phyloP scores from a whole-genome alignment of 2,797 vertebrate species.

The Takifugu rubripes region DNA sequence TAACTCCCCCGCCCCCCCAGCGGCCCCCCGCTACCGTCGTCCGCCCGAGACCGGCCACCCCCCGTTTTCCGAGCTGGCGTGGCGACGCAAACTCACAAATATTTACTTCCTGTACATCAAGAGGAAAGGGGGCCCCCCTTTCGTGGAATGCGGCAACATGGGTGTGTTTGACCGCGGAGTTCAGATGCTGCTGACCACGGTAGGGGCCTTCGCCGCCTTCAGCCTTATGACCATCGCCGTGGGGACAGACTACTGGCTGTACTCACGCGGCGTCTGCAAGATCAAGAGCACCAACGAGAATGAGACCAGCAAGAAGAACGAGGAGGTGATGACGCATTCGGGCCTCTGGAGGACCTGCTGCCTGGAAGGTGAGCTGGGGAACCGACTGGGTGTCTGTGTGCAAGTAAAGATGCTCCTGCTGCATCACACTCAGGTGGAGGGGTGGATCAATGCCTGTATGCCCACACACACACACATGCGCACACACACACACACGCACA shows the following conservation, averaged over 20 bases:
- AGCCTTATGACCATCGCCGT: conserved; percentile 99
- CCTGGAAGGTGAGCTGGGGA: conserved; percentile 85
- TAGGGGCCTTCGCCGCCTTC: conserved; percentile 98
- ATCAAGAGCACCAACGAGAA: conserved; percentile 94
- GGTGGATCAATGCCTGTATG: conserved; percentile 19
- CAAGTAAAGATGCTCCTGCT: conserved; percentile 9
- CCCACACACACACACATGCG: conserved; percentile 42
- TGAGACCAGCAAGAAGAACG: conserved; percentile 98
- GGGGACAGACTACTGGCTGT: conserved; percentile 98
- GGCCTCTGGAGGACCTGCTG: conserved; percentile 99
- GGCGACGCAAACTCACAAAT: conserved; percentile 77
- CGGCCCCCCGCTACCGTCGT: conserved; percentile 51
- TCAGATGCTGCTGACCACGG: conserved; percentile 99
- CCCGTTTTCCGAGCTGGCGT: conserved; percentile 69
- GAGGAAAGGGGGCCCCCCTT: conserved; percentile 88
- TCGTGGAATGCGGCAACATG: conserved; percentile 99
- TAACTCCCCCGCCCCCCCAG: conserved; percentile 54
- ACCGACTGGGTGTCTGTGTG: neutral
- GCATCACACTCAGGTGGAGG: conserved; percentile 18
- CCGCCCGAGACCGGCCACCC: conserved; percentile 50
- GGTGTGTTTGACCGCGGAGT: conserved; percentile 98
- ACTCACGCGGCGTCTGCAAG: conserved; percentile 97
- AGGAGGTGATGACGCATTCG: conserved; percentile 99
- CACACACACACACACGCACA: conserved; percentile 37
- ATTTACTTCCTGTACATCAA: conserved; percentile 81